Evolutionary conservation across 2,888 invertebrate genomes (phyloP).

Genomic region (Drosophila atripex): DNA sequence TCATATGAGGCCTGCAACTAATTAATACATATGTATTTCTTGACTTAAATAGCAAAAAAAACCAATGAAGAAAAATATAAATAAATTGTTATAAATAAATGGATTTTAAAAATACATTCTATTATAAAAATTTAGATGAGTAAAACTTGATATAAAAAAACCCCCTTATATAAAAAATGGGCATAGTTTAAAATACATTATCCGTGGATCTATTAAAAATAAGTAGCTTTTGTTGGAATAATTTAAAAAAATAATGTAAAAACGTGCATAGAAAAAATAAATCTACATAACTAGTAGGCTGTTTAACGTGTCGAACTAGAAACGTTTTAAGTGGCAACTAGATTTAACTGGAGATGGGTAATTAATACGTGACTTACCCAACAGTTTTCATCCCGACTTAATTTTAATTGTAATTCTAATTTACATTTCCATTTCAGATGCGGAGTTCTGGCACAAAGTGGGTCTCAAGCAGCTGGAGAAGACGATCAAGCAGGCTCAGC

Average conservation of each 20-base stretch:
- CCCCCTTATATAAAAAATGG: neutral
- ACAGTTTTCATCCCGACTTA: conserved; percentile 9
- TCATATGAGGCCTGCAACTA: neutral
- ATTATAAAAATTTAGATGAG: neutral
- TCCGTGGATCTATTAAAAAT: conserved; percentile 20
- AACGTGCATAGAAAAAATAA: conserved; percentile 25
- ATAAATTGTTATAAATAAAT: neutral
- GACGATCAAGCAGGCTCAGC: conserved; percentile 83
- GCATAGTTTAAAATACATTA: neutral
- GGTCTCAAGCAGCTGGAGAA: conserved; percentile 79
- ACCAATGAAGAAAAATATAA: too few relatives aligned
- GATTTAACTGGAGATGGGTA: conserved; percentile 48
- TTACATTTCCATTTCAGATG: conserved; percentile 63
- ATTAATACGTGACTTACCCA: conserved; percentile 52
- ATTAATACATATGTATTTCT: neutral
- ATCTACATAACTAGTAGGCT: conserved; percentile 54
- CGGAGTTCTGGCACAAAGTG: conserved; percentile 75
- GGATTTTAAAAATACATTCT: neutral
- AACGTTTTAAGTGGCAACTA: conserved; percentile 53
- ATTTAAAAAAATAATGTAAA: neutral
- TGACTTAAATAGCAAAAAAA: neutral
- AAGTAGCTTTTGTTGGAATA: neutral
- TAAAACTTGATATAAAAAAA: neutral
- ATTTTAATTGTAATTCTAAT: conserved; percentile 2
- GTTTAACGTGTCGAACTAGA: conserved; percentile 40